phyloP scores from a whole-genome alignment of 30 jellyfish, hydroid and myxozoan genomes.

The Cassiopea xamachana region DNA sequence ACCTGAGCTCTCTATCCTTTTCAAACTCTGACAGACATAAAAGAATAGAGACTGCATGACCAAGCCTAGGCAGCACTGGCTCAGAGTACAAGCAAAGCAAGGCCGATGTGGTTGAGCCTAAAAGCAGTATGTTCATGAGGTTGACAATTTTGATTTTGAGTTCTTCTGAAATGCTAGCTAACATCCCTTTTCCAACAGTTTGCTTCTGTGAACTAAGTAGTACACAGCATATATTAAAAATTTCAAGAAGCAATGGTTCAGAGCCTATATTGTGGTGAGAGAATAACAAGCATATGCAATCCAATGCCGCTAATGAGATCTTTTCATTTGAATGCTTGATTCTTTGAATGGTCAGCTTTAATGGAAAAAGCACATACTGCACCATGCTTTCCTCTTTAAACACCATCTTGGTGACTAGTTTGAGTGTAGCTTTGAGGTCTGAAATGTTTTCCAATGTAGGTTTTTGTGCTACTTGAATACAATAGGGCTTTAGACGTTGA shows the following conservation, averaged over 20 bases:
- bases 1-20: constrained; percentile 51
- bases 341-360: constrained; percentile 69
- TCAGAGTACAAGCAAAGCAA: constrained; percentile 36
- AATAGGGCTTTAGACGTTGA: constrained; percentile 70
- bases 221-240: constrained; percentile 61
- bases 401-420: constrained; percentile 4
- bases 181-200: constrained; percentile 48
- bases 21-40: constrained; percentile 72
- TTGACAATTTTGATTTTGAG: constrained; percentile 42
- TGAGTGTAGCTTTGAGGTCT: constrained; percentile 25
- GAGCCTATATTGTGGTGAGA: neutral
- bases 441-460: constrained; percentile 62
- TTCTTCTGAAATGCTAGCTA: constrained; percentile 79
- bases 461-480: constrained; percentile 68
- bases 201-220: constrained; percentile 64
- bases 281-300: constrained; percentile 27
- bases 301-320: constrained; percentile 23
- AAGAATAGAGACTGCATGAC: constrained; percentile 83
- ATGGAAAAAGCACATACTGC: constrained; percentile 79
- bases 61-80: constrained; percentile 74
- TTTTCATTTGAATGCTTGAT: constrained; percentile 32
- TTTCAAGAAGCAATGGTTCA: constrained; percentile 37
- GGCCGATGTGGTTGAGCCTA: neutral
- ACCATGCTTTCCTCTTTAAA: constrained; percentile 62
- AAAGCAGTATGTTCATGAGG: constrained; percentile 15